Conservation (phyloP, 2,113 vertebrate species). For the Oncorhynchus mykiss region DNA sequence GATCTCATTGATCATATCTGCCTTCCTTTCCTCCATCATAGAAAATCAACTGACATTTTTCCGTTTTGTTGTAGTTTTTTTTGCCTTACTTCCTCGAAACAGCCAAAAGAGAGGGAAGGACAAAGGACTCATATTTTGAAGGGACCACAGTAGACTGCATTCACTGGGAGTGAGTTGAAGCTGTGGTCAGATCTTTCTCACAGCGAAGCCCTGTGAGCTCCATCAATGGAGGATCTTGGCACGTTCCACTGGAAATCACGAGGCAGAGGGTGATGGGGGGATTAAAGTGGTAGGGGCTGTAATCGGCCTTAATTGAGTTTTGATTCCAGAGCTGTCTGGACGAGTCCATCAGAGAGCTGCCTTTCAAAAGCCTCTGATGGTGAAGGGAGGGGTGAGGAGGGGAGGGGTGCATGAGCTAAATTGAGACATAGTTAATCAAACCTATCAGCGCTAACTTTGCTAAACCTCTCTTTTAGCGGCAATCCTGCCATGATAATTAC, state of each 20-base stretch:
- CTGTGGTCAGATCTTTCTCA: constrained; percentile 29
- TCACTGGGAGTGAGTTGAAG: constrained; percentile 13
- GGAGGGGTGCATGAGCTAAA: background rate
- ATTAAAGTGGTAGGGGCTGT: background rate
- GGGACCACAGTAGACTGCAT: background rate
- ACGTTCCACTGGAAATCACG: constrained; percentile 9
- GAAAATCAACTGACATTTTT: background rate
- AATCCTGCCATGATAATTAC: background rate
- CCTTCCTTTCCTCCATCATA: background rate
- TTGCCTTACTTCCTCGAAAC: background rate
- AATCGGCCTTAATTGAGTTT: constrained; percentile 15
- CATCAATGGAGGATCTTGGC: constrained; percentile 16
- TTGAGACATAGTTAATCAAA: background rate
- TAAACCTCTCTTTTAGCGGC: background rate
- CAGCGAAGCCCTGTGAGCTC: background rate
- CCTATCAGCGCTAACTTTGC: background rate
- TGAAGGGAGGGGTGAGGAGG: background rate
- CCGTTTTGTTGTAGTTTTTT: background rate
- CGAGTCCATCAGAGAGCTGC: background rate
- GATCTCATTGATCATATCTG: constrained; percentile 41
- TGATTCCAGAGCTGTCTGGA: constrained; percentile 21
- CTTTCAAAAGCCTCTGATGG: background rate
- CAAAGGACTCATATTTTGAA: background rate
- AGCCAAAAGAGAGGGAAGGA: background rate
- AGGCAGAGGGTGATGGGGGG: background rate